Evolutionary conservation across 2,797 vertebrate genomes (phyloP), one percentile per base, ranked within the genome.

Genomic region (Pachyuromys duprasi): DNA sequence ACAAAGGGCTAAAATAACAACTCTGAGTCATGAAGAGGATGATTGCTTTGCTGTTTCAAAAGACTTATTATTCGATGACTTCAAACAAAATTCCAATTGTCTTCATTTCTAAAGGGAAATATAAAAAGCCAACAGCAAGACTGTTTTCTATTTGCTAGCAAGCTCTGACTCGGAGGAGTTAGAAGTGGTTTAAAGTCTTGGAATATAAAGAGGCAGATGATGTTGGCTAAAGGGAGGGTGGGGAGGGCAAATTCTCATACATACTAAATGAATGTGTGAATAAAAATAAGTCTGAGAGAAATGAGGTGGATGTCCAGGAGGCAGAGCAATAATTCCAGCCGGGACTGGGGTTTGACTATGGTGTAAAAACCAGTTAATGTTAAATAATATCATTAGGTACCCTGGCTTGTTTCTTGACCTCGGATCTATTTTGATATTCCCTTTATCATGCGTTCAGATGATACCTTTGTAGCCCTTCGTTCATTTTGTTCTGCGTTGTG

Each of bases 101-200:
- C 55, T 91, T 91, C 63, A 55, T 33, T 91, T 84, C 42, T 78
- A 72, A 70, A 83, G n/a, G 45, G 55, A 63, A 96, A 28, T 24
- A 28, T 8, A 13, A 74, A 91, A 83, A 88, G 53, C 36, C 42
- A 84, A 65, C n/a, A 67, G 39, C 33, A 33, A 75, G 26, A 13
- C 39, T 63, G 12, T 65, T 72, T 55, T 65, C 70, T 72, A 28
- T 63, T 88, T 76, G 70, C 65, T 70, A 70, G 42, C 22, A 31
- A 83, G 63, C 72, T 94, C 53, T 26, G 42, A 55, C 33, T 78
- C 0, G 9, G 20, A 55, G 14, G 20, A 55, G n/a, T 36, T 33
- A 70, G 70, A 24, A 26, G 31, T 26, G 42, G 22, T 72, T 31
- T 22, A 9, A 63, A 88, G 39, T 82, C 92, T 78, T 45, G 42